Conservation (phyloP, 2,113 vertebrate species). For the Conger conger region DNA sequence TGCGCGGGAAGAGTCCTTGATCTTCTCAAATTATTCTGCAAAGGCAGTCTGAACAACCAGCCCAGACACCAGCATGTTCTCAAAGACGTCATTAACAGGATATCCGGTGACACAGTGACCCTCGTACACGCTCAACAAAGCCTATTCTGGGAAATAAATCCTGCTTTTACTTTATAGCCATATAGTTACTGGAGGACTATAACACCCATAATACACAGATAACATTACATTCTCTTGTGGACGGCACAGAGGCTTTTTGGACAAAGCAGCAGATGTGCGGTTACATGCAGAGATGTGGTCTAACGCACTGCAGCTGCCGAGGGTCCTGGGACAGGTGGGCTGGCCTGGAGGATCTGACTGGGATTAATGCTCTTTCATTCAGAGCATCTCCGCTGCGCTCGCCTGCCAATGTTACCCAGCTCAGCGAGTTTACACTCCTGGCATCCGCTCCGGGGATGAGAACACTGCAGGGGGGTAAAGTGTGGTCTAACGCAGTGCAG, state of each 20-base stretch:
- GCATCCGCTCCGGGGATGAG: not conserved
- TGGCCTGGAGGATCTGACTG: not conserved
- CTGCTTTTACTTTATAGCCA: not conserved
- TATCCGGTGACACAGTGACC: not conserved
- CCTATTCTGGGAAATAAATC: not conserved
- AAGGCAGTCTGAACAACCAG: not conserved
- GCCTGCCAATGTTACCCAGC: not conserved
- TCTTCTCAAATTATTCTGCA: not conserved
- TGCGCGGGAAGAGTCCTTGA: not conserved
- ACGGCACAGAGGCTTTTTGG: not conserved
- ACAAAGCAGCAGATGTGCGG: not conserved
- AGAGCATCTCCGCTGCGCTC: not conserved
- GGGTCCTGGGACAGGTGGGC: slow-evolving; percentile 22
- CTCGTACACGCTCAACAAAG: not conserved
- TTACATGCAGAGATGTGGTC: too few species aligned
- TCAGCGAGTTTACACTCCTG: not conserved
- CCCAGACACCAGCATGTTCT: not conserved
- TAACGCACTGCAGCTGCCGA: not conserved
- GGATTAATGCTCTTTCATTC: not conserved
- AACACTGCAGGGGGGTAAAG: too few species aligned
- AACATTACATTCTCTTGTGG: not conserved
- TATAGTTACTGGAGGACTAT: not conserved
- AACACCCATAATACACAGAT: too few species aligned
- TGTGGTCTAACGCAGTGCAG: too few species aligned
- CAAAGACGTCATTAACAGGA: not conserved